Evolutionary conservation across 2,113 vertebrate genomes (phyloP).

Genomic region (Balaenoptera acutorostrata): DNA sequence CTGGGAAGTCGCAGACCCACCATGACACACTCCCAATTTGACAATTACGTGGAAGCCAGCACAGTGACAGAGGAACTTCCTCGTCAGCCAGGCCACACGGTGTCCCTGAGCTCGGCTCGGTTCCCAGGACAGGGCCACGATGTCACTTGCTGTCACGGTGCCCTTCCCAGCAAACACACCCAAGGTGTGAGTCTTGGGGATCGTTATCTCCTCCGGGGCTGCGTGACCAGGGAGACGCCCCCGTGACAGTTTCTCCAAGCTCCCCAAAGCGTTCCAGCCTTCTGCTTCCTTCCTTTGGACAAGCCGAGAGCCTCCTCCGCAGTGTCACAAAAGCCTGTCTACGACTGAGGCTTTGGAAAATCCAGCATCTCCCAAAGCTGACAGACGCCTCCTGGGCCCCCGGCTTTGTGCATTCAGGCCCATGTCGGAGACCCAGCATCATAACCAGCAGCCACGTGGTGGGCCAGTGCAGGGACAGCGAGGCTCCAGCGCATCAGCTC

Average conservation of each 20-base stretch:
- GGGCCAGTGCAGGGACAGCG: no score
- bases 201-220: background rate
- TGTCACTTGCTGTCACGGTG: background rate
- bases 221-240: accelerated
- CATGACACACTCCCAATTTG: background rate
- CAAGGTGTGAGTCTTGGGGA: background rate
- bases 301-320: background rate
- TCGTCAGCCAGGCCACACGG: background rate
- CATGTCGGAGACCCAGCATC: accelerated
- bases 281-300: background rate
- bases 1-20: background rate
- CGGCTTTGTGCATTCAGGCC: background rate
- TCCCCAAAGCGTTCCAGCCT: background rate
- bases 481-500: background rate
- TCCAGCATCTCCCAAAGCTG: background rate
- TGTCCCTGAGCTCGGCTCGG: background rate
- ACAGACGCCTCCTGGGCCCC: background rate
- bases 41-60: background rate
- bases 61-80: background rate
- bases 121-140: background rate
- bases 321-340: background rate
- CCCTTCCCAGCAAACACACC: background rate
- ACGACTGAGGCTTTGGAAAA: background rate
- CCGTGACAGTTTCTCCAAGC: background rate
- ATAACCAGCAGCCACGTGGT: background rate